phyloP scores from a whole-genome alignment of 2,797 vertebrate species.

The Lophotriccus pileatus region DNA sequence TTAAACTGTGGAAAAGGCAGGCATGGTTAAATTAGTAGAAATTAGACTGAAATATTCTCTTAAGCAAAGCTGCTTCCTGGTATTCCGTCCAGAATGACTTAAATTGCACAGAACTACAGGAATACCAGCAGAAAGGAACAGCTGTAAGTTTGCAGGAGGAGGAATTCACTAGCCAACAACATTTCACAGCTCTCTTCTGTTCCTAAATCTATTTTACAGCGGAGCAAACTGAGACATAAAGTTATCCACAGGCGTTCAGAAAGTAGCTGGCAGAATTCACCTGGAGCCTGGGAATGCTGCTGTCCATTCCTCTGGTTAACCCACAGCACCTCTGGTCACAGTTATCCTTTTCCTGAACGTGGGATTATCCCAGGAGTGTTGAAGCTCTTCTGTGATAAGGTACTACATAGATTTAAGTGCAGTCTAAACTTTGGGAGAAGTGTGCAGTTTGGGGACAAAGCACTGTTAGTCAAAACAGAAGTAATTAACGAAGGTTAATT shows the following conservation, averaged over 20 bases:
- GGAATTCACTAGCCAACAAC: background rate
- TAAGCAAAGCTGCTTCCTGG: background rate
- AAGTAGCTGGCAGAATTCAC: background rate
- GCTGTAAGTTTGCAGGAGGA: background rate
- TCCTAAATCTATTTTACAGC: slow-evolving; percentile 29
- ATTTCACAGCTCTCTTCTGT: background rate
- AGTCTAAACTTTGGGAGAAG: background rate
- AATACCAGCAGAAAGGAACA: background rate
- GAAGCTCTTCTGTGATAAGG: background rate
- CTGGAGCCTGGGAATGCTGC: background rate
- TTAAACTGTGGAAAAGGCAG: background rate
- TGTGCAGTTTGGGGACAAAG: background rate
- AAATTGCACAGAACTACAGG: background rate
- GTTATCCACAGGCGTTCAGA: background rate
- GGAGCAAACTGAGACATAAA: background rate
- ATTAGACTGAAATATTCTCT: background rate
- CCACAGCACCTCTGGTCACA: background rate
- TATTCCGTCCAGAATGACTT: background rate
- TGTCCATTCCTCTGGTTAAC: background rate
- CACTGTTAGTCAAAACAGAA: background rate
- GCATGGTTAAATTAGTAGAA: background rate
- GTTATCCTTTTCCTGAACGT: background rate
- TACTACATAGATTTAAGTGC: background rate
- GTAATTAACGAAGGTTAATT: background rate
- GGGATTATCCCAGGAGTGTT: background rate